Evolutionary conservation across 1,140 invertebrate genomes (phyloP), one percentile per base, ranked within the genome.

Genomic region (Luehdorfia chinensis): DNA sequence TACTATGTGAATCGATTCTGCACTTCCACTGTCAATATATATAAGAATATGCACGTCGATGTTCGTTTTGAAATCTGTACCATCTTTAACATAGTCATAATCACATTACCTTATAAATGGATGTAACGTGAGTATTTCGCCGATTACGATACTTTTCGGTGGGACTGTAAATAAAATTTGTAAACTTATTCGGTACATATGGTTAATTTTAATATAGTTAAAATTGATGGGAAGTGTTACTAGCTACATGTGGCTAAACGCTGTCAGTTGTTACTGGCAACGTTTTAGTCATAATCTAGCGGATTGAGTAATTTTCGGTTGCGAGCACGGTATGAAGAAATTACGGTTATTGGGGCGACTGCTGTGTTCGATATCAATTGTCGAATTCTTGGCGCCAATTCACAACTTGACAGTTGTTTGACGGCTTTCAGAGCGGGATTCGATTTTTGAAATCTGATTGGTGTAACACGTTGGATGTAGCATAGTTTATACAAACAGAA

Each of bases 151-250:
- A 56, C 43, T 49, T 57, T 43, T 28, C 25, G 51, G 47, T 39
- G 36, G 50, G 52, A 50, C 47, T 78, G 75, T 78, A 81, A 69
- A 81, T 78, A 81, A 56, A 28, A 53, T 46, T 53, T 69, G 69
- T 75, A 72, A 65, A 66, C 60, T 61, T 64, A 60, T 62, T 60
- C 50, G 50, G 56, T n/a, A n/a, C n/a, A 62, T 62, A 68, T 63
- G 50, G 59, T 50, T 69, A 68, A 50, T 58, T 55, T 52, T 72
- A 74, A 59, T 61, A 44, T 69, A 65, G 64, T 45, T 64, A 63
- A 64, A 50, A 48, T 48, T 51, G 32, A 56, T 55, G 32, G 43
- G 43, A 50, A 50, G 43, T 49, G 46, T 55, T 55, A 43, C 39
- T 36, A 30, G 49, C 45, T 19, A 30, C 48, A 47, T 43, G 30